Evolutionary conservation across 2,797 vertebrate species (phyloP).

Genomic region (Enteromius paludinosus): DNA sequence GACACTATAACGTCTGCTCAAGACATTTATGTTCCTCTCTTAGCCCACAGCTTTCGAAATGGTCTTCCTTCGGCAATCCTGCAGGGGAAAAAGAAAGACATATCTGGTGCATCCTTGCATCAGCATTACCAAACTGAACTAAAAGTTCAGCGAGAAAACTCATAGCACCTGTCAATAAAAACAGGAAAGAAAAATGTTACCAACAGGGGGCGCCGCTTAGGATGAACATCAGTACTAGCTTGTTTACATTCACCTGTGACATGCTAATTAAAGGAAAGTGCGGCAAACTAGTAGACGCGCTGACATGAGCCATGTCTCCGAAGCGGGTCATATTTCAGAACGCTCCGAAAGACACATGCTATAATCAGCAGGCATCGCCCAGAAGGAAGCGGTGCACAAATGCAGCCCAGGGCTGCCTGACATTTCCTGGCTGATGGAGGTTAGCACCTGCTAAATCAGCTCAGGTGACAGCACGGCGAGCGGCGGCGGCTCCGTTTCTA

Average conservation of each 20-base stretch:
- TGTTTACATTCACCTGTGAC: slow-evolving; percentile 42
- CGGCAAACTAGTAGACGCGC: slow-evolving; percentile 10
- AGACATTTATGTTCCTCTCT: slow-evolving; percentile 11
- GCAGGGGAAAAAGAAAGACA: slow-evolving; percentile 24
- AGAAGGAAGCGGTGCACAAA: slow-evolving; percentile 25
- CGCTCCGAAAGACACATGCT: background rate
- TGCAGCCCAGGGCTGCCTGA: slow-evolving; percentile 26
- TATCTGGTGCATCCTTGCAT: slow-evolving; percentile 22
- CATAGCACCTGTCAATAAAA: background rate
- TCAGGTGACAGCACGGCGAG: slow-evolving; percentile 38
- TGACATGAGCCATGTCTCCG: background rate
- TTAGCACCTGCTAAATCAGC: slow-evolving; percentile 48
- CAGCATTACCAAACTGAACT: background rate
- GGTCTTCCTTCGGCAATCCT: background rate
- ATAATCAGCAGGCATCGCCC: slow-evolving; percentile 43
- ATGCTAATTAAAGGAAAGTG: slow-evolving; percentile 49
- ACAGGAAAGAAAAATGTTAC: background rate
- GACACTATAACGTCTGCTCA: slow-evolving; percentile 4
- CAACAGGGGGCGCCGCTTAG: slow-evolving; percentile 60
- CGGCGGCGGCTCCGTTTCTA: slow-evolving; percentile 8
- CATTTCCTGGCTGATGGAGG: slow-evolving; percentile 50
- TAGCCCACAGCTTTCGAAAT: background rate
- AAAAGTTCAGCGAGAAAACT: slow-evolving; percentile 7
- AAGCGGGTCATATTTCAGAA: slow-evolving; percentile 34
- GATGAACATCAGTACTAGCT: slow-evolving; percentile 53